These are phyloP conservation scores for Phanerotoma sp. DNA, from an alignment of 2,888 invertebrate species.

Conservation along the genomic window DNA sequence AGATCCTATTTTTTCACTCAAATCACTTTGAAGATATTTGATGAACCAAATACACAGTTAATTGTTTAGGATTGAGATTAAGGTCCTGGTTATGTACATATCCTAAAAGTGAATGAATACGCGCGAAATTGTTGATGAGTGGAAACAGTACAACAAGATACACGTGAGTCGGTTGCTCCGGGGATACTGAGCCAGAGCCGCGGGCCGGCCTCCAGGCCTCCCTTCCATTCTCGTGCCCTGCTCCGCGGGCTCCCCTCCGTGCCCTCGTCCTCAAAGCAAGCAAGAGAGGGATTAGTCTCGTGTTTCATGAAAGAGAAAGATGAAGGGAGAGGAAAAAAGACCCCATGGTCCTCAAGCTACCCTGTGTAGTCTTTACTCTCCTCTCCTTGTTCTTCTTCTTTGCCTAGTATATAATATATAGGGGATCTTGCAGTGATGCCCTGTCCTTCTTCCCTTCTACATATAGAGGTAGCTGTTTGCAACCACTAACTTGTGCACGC, in stretches of 20 bases:
- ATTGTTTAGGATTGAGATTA: no score
- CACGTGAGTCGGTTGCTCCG: conserved; percentile 58
- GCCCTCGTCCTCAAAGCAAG: conserved; percentile 20
- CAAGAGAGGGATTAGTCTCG: conserved; percentile 5
- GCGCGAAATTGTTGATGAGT: conserved; percentile 17
- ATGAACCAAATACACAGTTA: no score
- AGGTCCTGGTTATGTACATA: no score
- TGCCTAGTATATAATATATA: no score
- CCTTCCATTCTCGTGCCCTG: conserved; percentile 38
- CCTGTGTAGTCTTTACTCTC: conserved; percentile 20
- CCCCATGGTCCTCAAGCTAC: conserved; percentile 25
- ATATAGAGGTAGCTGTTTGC: background rate
- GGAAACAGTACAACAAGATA: conserved; percentile 46
- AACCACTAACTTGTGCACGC: conserved; percentile 20
- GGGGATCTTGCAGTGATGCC: conserved; percentile 15
- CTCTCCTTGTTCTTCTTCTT: conserved; percentile 20
- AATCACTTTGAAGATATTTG: no score
- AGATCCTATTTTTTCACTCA: no score
- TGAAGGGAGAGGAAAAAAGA: conserved; percentile 15
- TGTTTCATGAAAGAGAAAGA: conserved; percentile 14
- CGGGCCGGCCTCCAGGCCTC: conserved; percentile 57
- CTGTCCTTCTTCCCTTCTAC: conserved; percentile 5
- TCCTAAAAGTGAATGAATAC: background rate
- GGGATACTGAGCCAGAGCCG: conserved; percentile 58
- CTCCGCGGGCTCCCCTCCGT: conserved; percentile 16